phyloP scores from a whole-genome alignment of 2,113 vertebrate genomes.

The Apus apus region DNA sequence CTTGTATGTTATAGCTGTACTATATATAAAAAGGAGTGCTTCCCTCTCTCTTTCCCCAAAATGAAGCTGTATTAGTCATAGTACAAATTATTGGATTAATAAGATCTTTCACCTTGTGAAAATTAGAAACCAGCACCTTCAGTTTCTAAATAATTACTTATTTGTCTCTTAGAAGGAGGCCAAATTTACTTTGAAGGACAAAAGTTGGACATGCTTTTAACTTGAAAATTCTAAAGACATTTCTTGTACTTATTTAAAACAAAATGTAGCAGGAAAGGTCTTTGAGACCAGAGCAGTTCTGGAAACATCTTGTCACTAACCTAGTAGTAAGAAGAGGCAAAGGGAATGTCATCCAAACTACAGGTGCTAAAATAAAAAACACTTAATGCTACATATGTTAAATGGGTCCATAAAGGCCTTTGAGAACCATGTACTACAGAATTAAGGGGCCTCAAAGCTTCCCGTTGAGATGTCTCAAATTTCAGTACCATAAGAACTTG shows the following conservation, averaged over 20 bases:
- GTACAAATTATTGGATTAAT: not conserved
- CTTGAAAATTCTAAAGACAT: not conserved
- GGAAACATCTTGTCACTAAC: not conserved
- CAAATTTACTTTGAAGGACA: not conserved
- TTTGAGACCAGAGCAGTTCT: not conserved
- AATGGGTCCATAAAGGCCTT: conserved; percentile 30
- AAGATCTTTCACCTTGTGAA: not conserved
- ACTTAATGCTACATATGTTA: not conserved
- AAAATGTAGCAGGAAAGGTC: not conserved
- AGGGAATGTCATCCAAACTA: conserved; percentile 29
- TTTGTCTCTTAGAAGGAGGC: not conserved
- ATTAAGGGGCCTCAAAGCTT: conserved; percentile 27
- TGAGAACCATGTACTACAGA: conserved; percentile 24
- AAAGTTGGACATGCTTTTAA: not conserved
- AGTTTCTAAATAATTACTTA: not conserved
- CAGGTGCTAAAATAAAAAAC: conserved; percentile 27
- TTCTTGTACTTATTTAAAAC: not conserved
- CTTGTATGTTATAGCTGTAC: not conserved
- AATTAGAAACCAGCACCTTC: not conserved
- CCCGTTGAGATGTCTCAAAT: conserved; percentile 40
- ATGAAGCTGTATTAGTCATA: not conserved
- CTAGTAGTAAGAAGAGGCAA: not conserved
- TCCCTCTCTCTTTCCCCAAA: not conserved
- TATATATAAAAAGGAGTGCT: not conserved
- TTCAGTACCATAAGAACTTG: conserved; percentile 31